Percentiles rank a stretch among this genome's conserved stretches.
phyloP scores from a whole-genome alignment of 2,113 vertebrate species.

The Melanerpes formicivorus region DNA sequence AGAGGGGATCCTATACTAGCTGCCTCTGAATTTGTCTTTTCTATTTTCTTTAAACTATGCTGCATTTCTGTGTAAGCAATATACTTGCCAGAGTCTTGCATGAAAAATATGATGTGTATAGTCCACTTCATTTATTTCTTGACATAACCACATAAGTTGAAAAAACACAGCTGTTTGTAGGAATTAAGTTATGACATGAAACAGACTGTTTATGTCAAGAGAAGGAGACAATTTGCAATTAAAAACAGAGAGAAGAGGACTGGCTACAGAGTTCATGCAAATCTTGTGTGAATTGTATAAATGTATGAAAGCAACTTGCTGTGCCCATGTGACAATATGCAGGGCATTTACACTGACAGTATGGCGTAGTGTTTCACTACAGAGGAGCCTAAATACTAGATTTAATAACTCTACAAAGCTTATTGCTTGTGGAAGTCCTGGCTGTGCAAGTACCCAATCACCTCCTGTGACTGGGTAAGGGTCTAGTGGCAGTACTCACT shows the following conservation, averaged over 20 bases:
- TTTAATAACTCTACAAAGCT: neutral
- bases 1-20: neutral
- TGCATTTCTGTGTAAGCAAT: slow-evolving; percentile 49
- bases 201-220: slow-evolving; percentile 47
- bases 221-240: slow-evolving; percentile 30
- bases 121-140: slow-evolving; percentile 47
- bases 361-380: neutral
- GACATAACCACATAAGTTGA: slow-evolving; percentile 37
- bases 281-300: neutral
- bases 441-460: neutral
- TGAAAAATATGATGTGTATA: slow-evolving; percentile 43
- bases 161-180: slow-evolving; percentile 42
- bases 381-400: neutral
- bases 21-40: neutral
- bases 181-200: slow-evolving; percentile 60
- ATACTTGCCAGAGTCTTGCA: neutral
- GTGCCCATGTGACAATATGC: neutral
- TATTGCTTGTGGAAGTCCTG: neutral
- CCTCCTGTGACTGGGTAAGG: neutral
- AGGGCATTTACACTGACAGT: neutral
- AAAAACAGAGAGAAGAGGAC: neutral
- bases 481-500: neutral
- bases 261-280: neutral
- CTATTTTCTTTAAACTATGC: slow-evolving; percentile 15
- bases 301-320: neutral